phyloP scores from a whole-genome alignment of 1,140 invertebrate species.

The Saccostrea cuccullata region DNA sequence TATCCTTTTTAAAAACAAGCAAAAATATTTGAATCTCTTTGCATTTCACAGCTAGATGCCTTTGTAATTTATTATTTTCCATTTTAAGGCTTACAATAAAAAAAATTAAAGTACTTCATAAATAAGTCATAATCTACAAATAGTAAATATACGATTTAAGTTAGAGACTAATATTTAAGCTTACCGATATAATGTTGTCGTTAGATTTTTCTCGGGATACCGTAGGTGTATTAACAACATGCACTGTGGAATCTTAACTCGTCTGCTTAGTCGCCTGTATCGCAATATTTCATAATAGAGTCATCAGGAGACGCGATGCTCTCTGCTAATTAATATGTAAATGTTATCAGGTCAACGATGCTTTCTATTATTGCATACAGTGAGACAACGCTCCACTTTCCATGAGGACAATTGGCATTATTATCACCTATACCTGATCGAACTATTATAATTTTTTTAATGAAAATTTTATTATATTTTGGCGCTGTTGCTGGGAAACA shows the following conservation, averaged over 20 bases:
- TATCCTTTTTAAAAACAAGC: too few relatives aligned
- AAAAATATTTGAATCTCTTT: not conserved
- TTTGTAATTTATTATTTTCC: not conserved
- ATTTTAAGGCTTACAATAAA: not conserved
- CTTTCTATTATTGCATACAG: too few relatives aligned
- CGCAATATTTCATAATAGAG: not conserved
- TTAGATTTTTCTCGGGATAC: not conserved
- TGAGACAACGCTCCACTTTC: too few relatives aligned
- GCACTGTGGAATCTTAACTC: not conserved
- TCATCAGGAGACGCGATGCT: not conserved
- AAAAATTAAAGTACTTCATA: not conserved
- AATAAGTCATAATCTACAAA: not conserved
- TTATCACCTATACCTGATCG: too few relatives aligned
- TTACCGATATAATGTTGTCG: not conserved
- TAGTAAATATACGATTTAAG: not conserved
- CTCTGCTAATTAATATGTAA: slow-evolving; percentile 15
- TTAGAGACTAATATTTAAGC: not conserved
- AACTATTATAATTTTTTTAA: too few relatives aligned
- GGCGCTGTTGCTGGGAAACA: too few relatives aligned
- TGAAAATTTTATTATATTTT: too few relatives aligned
- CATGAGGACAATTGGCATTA: too few relatives aligned
- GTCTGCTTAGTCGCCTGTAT: not conserved
- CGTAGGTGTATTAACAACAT: not conserved
- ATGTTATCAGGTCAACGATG: not conserved
- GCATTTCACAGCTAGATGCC: not conserved